Percentiles rank a stretch among this genome's conserved stretches.
These are phyloP conservation scores for Arothron firmamentum DNA, from an alignment of 2,113 vertebrate genomes.

Conservation along the genomic window DNA sequence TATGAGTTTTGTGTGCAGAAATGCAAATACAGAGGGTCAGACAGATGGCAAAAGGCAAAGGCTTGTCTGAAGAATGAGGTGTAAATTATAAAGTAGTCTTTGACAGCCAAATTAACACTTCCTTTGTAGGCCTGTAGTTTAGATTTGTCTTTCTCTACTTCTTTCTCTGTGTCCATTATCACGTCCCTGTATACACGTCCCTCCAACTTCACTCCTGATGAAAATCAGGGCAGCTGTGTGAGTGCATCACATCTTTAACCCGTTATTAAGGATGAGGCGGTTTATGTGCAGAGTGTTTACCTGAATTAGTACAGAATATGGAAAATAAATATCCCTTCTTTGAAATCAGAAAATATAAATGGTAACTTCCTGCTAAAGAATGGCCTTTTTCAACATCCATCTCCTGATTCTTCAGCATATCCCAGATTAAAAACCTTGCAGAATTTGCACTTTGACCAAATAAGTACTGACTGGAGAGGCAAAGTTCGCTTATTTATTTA, in stretches of 20 bases:
- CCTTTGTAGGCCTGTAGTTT: constrained; percentile 36
- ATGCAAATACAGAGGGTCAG: background rate
- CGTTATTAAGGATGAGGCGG: no score
- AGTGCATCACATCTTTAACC: no score
- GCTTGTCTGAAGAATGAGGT: constrained; percentile 50
- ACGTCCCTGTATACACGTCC: no score
- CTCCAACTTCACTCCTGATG: background rate
- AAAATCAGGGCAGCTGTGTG: no score
- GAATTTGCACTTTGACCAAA: background rate
- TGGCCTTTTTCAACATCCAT: no score
- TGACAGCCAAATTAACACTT: constrained; percentile 58
- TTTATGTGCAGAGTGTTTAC: no score
- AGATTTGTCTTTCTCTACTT: background rate
- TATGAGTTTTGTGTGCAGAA: background rate
- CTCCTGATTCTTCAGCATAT: background rate
- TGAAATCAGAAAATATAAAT: no score
- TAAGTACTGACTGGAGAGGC: background rate
- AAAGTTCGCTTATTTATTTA: background rate
- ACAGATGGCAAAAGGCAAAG: constrained; percentile 21
- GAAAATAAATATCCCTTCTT: no score
- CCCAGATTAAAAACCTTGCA: background rate
- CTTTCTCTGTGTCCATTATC: background rate
- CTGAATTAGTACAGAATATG: no score
- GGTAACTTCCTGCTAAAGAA: no score
- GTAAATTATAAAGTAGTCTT: constrained; percentile 54